Conservation (phyloP, 2,113 vertebrate genomes). For the Vombatus ursinus region DNA sequence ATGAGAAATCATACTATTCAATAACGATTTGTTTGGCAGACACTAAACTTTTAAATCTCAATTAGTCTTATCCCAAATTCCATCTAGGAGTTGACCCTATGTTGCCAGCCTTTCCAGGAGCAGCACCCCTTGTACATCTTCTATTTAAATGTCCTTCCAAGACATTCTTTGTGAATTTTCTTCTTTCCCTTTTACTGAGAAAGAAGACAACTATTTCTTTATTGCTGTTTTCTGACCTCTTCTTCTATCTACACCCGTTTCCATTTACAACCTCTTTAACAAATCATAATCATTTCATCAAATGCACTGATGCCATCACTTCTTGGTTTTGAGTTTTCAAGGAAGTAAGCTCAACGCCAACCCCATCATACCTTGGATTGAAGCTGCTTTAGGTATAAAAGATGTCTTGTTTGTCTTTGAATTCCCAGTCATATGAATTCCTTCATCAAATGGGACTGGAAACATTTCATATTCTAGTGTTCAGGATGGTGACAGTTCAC, state of each 20-base stretch:
- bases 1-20: not conserved
- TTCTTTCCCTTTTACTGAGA: not conserved
- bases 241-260: not conserved
- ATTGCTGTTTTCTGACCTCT: not conserved
- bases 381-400: not conserved
- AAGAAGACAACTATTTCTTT: not conserved
- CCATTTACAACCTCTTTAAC: not conserved
- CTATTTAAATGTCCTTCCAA: not conserved
- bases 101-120: not conserved
- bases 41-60: not conserved
- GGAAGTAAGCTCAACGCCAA: not conserved
- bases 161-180: not conserved
- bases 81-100: not conserved
- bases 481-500: not conserved
- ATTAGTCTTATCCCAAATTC: not conserved
- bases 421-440: not conserved
- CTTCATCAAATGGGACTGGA: not conserved
- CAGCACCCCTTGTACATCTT: not conserved
- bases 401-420: not conserved
- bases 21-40: not conserved
- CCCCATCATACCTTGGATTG: not conserved
- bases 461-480: not conserved
- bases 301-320: not conserved
- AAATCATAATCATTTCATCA: not conserved
- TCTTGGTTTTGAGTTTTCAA: not conserved